Evolutionary conservation across 2,888 invertebrate genomes (phyloP), one percentile per base, ranked within the genome.

Genomic region (Cheilosia pagana): DNA sequence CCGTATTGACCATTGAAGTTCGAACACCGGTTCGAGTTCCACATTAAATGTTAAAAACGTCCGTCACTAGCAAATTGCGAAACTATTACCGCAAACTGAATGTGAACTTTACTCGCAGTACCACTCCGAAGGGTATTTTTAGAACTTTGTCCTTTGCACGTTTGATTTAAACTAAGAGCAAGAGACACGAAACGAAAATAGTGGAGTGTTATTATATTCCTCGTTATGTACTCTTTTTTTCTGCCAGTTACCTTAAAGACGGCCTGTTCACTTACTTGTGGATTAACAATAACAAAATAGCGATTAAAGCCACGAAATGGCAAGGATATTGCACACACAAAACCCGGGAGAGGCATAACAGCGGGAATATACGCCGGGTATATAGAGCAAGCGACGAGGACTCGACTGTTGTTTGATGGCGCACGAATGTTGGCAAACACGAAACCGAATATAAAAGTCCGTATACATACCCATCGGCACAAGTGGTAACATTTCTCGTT

Each of bases 81-180:
- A 72, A 52, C 41, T 50, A 28, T 60, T 60, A 65, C 45, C 19
- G 45, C 10, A 35, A 35, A 35, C 12, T 12, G 12, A 35, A 3
- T 75, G 19, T 48, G 10, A 6, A 35, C 16, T 28, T 45, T 5
- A 48, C 2, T 43, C 16, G 4, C 10, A 35, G 39, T 53, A 23
- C 10, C 52, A 0, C 50, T 57, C 45, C 67, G 74, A 63, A 19
- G 14, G 31, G 41, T 70, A 68, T 87, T 81, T 81, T 86, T 75
- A 62, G 87, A 81, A 67, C 85, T 82, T 55, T 55, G 55, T 86
- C 82, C 89, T 87, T 88, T 88, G 89, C 89, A 87, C 88, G 90
- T 89, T 90, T 87, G 88, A 88, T 88, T 89, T 89, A 89, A 89
- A 89, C 89, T 89, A 88, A 89, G 89, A 87, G 86, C 82, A 87